Conservation (phyloP, 2,888 invertebrate species). For the Sesamia inferens region DNA sequence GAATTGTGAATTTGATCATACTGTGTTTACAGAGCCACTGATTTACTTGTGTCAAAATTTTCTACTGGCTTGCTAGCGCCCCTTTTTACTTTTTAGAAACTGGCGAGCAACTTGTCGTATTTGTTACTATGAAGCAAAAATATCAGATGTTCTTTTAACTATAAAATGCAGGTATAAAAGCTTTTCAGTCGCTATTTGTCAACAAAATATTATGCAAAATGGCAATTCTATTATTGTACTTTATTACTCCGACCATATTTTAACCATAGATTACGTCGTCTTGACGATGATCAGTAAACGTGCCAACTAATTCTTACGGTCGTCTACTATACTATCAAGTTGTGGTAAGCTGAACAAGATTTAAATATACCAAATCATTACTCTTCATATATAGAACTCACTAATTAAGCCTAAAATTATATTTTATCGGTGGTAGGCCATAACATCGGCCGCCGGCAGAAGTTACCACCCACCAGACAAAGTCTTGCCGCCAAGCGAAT, state of each 20-base stretch:
- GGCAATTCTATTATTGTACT: neutral
- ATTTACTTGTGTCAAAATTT: slow-evolving; percentile 66
- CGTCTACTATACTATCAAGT: neutral
- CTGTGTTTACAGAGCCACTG: slow-evolving; percentile 44
- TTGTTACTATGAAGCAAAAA: slow-evolving; percentile 69
- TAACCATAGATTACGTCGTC: neutral
- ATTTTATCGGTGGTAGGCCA: too few relatives aligned
- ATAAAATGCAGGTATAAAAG: slow-evolving; percentile 43
- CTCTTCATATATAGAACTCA: neutral
- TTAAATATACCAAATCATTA: neutral
- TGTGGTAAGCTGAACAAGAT: neutral
- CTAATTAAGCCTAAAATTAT: neutral
- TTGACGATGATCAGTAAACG: neutral
- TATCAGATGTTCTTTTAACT: slow-evolving; percentile 57
- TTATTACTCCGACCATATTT: neutral
- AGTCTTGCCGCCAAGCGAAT: too few relatives aligned
- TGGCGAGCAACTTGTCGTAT: slow-evolving; percentile 67
- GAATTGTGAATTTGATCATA: slow-evolving; percentile 21
- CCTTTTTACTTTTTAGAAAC: slow-evolving; percentile 57
- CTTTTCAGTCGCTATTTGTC: slow-evolving; percentile 28
- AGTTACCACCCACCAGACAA: too few relatives aligned
- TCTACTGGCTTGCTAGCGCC: slow-evolving; percentile 59
- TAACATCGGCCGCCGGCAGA: too few relatives aligned
- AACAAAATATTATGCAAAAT: slow-evolving; percentile 8
- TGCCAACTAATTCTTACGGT: neutral